phyloP scores from a whole-genome alignment of 2,888 invertebrate genomes.

The Timema cristinae region DNA sequence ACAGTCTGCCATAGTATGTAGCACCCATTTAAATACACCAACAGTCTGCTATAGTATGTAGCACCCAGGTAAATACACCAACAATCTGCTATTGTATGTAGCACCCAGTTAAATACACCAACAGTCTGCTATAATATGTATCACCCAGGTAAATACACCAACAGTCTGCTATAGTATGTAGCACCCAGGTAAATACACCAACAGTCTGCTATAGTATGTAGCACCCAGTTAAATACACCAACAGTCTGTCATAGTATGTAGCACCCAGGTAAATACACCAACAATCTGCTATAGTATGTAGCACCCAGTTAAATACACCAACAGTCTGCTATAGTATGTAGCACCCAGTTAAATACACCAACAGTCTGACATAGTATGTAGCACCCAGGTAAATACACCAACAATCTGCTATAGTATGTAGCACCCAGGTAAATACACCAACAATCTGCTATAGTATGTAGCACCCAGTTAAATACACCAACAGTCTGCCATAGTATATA shows the following conservation, averaged over 20 bases:
- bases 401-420: background rate
- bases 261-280: conserved; percentile 49
- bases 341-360: conserved; percentile 49
- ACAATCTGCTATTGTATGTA: conserved; percentile 46
- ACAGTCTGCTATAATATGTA: background rate
- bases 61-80: too few species aligned
- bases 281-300: background rate
- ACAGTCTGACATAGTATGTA: background rate
- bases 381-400: background rate
- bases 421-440: conserved; percentile 41
- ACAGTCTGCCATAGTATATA: background rate
- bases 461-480: background rate
- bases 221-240: background rate
- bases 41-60: too few species aligned
- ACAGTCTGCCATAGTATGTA: too few species aligned
- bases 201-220: background rate
- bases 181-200: conserved; percentile 40
- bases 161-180: background rate
- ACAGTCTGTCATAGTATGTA: conserved; percentile 55
- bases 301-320: background rate
- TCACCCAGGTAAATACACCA: background rate
- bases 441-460: background rate
- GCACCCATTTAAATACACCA: too few species aligned
- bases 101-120: conserved; percentile 49
- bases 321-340: conserved; percentile 58